These are phyloP conservation scores for Psettodes erumei DNA, from an alignment of 2,113 vertebrate species.

Conservation along the genomic window DNA sequence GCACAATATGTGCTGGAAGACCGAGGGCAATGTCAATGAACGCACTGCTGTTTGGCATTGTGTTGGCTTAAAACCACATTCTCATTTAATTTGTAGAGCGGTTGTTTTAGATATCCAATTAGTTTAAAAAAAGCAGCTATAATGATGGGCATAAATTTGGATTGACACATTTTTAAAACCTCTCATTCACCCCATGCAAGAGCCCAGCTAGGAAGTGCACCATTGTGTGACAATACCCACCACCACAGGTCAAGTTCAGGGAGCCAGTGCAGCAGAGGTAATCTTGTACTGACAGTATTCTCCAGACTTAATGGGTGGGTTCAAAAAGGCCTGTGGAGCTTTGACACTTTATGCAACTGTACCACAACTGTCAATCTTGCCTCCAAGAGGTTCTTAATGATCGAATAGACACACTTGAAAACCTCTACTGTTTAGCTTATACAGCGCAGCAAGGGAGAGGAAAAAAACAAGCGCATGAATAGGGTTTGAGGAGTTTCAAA, in stretches of 20 bases:
- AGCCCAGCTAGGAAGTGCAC: conserved; percentile 23
- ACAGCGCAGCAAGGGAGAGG: neutral
- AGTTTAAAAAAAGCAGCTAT: neutral
- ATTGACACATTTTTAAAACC: conserved; percentile 27
- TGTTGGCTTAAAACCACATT: conserved; percentile 5
- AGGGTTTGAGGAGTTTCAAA: neutral
- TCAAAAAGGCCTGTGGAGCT: neutral
- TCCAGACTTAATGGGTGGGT: neutral
- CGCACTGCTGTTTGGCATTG: conserved; percentile 24
- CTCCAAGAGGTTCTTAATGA: neutral
- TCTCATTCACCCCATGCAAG: conserved; percentile 4
- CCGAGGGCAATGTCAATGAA: conserved; percentile 26
- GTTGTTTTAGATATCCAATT: conserved; percentile 5
- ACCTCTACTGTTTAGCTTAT: conserved; percentile 36
- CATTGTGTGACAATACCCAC: conserved; percentile 48
- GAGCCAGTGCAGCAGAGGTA: conserved; percentile 55
- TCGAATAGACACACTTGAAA: conserved; percentile 13
- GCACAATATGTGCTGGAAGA: conserved; percentile 63
- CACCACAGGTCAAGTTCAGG: conserved; percentile 33
- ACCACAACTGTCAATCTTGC: neutral
- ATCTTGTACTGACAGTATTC: conserved; percentile 7
- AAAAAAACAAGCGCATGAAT: neutral
- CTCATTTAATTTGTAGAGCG: neutral
- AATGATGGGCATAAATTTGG: conserved; percentile 83
- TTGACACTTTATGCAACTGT: neutral